These are phyloP conservation scores for Perizoma flavofasciatum DNA, from an alignment of 2,888 invertebrate genomes.

Conservation along the genomic window DNA sequence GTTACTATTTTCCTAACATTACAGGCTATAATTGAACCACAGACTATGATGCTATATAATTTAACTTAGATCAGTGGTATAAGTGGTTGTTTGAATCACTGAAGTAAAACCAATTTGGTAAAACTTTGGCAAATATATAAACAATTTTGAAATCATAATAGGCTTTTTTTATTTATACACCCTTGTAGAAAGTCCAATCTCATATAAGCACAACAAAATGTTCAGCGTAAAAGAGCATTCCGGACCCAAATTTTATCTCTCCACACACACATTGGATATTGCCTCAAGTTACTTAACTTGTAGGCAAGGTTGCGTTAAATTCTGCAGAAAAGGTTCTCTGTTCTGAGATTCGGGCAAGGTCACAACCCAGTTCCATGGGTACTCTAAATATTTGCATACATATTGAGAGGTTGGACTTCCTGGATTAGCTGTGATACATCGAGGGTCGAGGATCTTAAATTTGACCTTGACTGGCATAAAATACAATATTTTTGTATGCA, in stretches of 20 bases:
- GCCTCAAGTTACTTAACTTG: conserved; percentile 9
- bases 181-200: too few relatives aligned
- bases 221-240: not conserved
- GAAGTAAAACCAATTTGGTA: too few relatives aligned
- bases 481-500: too few relatives aligned
- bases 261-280: conserved; percentile 9
- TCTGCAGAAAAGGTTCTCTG: conserved; percentile 37
- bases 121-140: too few relatives aligned
- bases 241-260: not conserved
- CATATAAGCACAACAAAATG: too few relatives aligned
- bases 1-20: too few relatives aligned
- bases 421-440: conserved; percentile 13
- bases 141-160: too few relatives aligned
- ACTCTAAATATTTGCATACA: conserved; percentile 36
- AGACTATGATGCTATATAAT: too few relatives aligned
- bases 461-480: conserved; percentile 6
- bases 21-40: too few relatives aligned
- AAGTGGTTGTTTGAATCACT: too few relatives aligned
- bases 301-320: conserved; percentile 38
- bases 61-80: too few relatives aligned
- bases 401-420: conserved; percentile 23
- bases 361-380: conserved; percentile 27
- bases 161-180: too few relatives aligned
- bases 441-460: conserved; percentile 16
- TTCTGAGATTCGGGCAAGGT: conserved; percentile 35